Evolutionary conservation across 2,888 invertebrate species (phyloP).

Genomic region (Trichopria drosophilae): DNA sequence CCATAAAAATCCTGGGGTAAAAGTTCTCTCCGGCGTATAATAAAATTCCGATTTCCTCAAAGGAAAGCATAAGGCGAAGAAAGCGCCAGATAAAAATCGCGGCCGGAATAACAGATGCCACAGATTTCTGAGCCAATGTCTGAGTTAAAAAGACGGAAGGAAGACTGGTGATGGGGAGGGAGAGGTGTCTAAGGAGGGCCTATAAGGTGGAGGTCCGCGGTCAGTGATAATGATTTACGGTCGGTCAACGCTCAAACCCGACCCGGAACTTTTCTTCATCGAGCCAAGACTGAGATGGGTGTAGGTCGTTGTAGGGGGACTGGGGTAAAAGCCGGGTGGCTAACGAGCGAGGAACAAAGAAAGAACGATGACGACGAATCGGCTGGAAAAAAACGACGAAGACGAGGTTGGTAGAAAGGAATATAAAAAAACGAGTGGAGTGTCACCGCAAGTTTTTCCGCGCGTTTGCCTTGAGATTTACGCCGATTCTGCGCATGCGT

Average conservation of each 20-base stretch:
- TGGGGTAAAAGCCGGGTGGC: slow-evolving; percentile 36
- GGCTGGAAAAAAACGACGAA: neutral
- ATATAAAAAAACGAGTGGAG: slow-evolving; percentile 31
- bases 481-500: slow-evolving; percentile 19
- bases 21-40: too few species aligned
- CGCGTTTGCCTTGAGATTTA: slow-evolving; percentile 24
- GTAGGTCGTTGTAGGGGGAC: slow-evolving; percentile 30
- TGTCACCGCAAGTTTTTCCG: slow-evolving; percentile 32
- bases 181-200: neutral
- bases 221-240: slow-evolving; percentile 37
- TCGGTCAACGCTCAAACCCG: slow-evolving; percentile 32
- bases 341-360: slow-evolving; percentile 23
- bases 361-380: slow-evolving; percentile 26
- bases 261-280: slow-evolving; percentile 37
- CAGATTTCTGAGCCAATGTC: too few species aligned
- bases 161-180: neutral
- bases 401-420: slow-evolving; percentile 9
- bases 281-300: slow-evolving; percentile 33
- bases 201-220: slow-evolving; percentile 22
- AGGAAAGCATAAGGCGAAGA: too few species aligned
- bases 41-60: too few species aligned
- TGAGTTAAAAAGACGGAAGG: too few species aligned
- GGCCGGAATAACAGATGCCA: too few species aligned
- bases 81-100: too few species aligned
- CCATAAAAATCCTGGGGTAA: too few species aligned